These are phyloP conservation scores for Poecile atricapillus DNA, from an alignment of 2,113 vertebrate genomes.

Conservation along the genomic window DNA sequence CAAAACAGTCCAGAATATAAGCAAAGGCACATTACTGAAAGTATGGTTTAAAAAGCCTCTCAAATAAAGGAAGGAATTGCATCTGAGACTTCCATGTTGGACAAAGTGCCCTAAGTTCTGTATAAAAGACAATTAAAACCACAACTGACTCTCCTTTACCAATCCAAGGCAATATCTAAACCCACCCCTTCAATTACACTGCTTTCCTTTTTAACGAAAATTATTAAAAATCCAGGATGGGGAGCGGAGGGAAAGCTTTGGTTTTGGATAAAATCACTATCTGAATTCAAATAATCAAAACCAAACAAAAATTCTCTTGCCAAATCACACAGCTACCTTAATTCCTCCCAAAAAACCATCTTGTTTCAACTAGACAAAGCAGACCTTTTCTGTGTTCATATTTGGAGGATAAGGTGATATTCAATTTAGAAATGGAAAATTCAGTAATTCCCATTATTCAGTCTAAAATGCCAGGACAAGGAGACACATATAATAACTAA, in stretches of 20 bases:
- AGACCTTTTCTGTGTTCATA: neutral
- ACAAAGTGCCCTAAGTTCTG: neutral
- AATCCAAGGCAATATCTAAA: neutral
- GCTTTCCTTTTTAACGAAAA: neutral
- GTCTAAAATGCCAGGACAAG: neutral
- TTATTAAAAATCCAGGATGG: neutral
- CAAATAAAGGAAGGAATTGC: neutral
- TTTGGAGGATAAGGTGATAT: neutral
- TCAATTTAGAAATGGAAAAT: neutral
- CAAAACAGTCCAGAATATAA: neutral
- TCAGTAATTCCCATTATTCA: neutral
- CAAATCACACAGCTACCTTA: neutral
- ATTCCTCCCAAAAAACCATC: neutral
- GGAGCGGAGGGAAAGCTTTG: neutral
- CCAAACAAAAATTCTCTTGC: neutral
- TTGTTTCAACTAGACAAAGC: neutral
- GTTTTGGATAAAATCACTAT: neutral
- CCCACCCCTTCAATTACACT: neutral
- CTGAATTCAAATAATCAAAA: neutral
- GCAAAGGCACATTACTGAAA: neutral
- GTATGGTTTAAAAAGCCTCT: neutral
- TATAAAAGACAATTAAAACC: neutral
- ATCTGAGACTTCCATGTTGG: accelerated
- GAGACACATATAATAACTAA: neutral
- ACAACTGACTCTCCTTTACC: neutral